Base-by-base conservation (phyloP, 2,888 invertebrate genomes). In the Pollenia griseotomentosa region DNA sequence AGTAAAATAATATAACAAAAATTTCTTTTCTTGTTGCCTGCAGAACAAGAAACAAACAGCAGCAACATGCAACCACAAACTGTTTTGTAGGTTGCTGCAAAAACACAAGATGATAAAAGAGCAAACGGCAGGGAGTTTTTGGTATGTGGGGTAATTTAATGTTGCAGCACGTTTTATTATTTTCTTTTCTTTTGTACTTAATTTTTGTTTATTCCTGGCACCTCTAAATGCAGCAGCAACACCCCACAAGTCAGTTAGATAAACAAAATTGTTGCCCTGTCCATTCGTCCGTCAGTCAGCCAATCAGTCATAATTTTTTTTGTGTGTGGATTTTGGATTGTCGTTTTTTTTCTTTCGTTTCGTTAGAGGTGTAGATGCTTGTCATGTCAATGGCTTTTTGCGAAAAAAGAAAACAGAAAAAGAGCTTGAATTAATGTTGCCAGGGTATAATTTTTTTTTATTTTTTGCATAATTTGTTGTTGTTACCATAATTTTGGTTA, bases 251-350 rank as follows among this genome's bases (percentile, higher is more conserved):
- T 65, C 70, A 68, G 48, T 75, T 73, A 61, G 80, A 40, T 63
- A 68, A 40, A 40, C 57, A 78, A 40, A 66, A 78, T 40, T 68
- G 78, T 3, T 40, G n/a, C 23, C 16, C 71, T 33, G 79, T 73
- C 78, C 65, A 44, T 66, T 57, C 23, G 9, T 42, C 44, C 14
- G 66, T 63, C 59, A 51, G 68, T 63, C 65, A 53, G 61, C 57
- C 85, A 71, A 84, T 73, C 78, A 79, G 79, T 84, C 78, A 71
- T 71, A 84, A 65, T 59, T 44, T 74, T 83, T 66, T 57, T 7
- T 71, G 46, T 48, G 40, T 61, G 14, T n/a, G 57, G 33, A 55
- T 63, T 53, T 46, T 19, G 11, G 53, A 68, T 23, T 59, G 11
- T 46, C 12, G 46, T 19, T 12, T 23, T 33, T 46, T 46, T 23